Evolutionary conservation across 2,113 vertebrate genomes (phyloP).

Genomic region (Oncorhynchus masou): DNA sequence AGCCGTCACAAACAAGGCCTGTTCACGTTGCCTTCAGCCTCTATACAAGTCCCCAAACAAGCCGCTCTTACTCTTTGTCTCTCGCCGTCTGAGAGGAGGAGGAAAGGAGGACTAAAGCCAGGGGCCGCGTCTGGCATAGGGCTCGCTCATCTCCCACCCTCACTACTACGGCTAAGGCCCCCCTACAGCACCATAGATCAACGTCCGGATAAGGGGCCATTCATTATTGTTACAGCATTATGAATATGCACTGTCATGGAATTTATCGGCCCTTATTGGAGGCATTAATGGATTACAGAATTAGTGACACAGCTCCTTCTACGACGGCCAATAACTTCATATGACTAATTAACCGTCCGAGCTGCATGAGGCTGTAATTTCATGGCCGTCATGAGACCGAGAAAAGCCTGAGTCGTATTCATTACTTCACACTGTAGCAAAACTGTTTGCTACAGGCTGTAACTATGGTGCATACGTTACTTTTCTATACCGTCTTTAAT

Average conservation of each 20-base stretch:
- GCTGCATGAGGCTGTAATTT: neutral
- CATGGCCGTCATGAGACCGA: too few species aligned
- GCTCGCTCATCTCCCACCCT: neutral
- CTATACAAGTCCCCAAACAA: constrained; percentile 40
- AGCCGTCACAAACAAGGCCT: constrained; percentile 51
- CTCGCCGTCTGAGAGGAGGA: constrained; percentile 82
- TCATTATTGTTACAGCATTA: neutral
- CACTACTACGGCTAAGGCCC: neutral
- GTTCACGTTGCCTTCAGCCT: constrained; percentile 38
- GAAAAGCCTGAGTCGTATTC: too few species aligned
- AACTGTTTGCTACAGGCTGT: too few species aligned
- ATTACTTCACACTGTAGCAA: too few species aligned
- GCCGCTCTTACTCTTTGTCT: constrained; percentile 41
- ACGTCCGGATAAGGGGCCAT: neutral
- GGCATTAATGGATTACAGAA: constrained; percentile 3
- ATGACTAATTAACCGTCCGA: neutral
- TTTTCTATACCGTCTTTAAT: neutral
- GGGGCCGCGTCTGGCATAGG: neutral
- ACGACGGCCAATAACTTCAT: neutral
- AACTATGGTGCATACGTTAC: neutral
- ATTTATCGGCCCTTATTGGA: constrained; percentile 1
- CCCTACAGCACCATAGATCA: neutral
- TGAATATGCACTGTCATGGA: neutral
- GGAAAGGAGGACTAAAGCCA: constrained; percentile 53
- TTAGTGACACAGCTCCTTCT: neutral